Percentiles rank a stretch among this genome's conserved stretches.
Conservation (phyloP, 2,113 vertebrate genomes). For the Patagioenas fasciata region DNA sequence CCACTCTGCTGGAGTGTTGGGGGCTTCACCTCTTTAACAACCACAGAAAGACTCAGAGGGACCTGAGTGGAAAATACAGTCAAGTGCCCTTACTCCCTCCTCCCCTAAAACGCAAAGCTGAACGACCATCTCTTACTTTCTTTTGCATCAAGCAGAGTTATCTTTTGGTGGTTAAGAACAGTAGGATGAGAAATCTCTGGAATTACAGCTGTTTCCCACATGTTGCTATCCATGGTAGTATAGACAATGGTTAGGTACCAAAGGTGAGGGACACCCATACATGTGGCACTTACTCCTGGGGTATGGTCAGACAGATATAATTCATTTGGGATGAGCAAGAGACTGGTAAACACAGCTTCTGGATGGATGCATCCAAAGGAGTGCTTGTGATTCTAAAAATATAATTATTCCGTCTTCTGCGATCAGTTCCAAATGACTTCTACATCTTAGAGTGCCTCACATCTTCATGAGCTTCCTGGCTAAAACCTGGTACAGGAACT, state of each 20-base stretch:
- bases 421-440: background rate
- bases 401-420: background rate
- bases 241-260: background rate
- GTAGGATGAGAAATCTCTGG: background rate
- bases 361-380: background rate
- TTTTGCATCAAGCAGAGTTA: background rate
- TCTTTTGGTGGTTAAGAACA: background rate
- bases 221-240: accelerated
- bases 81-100: background rate
- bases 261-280: background rate
- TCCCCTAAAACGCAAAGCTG: background rate
- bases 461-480: background rate
- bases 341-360: background rate
- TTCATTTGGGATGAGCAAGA: background rate
- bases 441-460: background rate
- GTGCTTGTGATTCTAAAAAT: background rate
- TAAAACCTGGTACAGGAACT: background rate
- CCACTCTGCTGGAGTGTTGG: accelerated
- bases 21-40: background rate
- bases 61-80: background rate
- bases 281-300: accelerated
- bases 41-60: background rate
- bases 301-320: background rate
- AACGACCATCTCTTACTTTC: background rate
- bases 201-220: background rate